Base-by-base conservation (phyloP, 92 coral and sea anemone genomes). In the Metridium senile region DNA sequence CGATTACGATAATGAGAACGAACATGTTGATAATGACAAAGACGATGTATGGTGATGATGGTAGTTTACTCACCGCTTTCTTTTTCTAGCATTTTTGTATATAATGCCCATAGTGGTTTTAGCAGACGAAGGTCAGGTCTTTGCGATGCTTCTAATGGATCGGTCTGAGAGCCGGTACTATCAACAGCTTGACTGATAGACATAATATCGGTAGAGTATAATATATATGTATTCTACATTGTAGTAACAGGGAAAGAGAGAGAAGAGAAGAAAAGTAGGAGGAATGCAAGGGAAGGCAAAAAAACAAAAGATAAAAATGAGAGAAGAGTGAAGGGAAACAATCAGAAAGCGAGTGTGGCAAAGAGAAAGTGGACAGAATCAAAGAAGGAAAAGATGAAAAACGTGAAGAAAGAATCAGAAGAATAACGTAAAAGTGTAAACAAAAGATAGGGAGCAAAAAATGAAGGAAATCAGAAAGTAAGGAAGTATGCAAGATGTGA, bases 61-160 rank as follows among this genome's bases (percentile, higher is more conserved):
- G 59, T 54, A 54, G 59, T 54, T 19, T 20, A 71, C 76, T 80
- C 53, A 88, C 94, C 86, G 69, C 93, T 86, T 78, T 95, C 99
- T 79, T 95, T 95, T 63, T 95, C 99, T 34, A 95, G 77, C 99
- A 95, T 95, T 64, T 93, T 91, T n/a, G 99, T 89, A 80, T 95
- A 95, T 30, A 95, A 75, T 0, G 97, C 97, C 99, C 99, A 95
- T 0, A 95, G 97, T 20, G 99, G 97, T 77, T 87, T 95, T 58
- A 95, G 79, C 23, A 93, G 76, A 63, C 97, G 90, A 26, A 95
- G 89, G 52, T 95, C 97, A 0, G 99, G 99, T 61, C 99, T 81
- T 46, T 95, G 96, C 22, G 75, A 30, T 3, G 89, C 81, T 11
- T 91, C 97, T 76, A 91, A 64, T 7, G 97, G 89, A 10, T 68